phyloP scores from a whole-genome alignment of 1,140 invertebrate genomes.

The Euglossa dilemma region DNA sequence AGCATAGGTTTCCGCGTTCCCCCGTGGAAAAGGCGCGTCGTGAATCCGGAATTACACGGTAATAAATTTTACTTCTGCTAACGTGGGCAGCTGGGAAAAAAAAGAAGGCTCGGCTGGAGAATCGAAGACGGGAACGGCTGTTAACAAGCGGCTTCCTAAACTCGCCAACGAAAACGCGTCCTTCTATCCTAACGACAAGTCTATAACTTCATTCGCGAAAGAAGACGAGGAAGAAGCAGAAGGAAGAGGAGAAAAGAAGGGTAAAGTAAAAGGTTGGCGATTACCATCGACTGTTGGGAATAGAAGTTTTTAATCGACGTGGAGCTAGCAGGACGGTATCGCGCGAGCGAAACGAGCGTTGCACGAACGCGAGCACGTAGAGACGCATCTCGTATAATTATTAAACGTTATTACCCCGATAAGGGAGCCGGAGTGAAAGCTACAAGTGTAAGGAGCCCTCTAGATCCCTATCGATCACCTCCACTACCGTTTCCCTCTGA shows the following conservation, averaged over 20 bases:
- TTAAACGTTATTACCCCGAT: neutral
- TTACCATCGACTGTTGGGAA: neutral
- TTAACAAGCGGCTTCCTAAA: neutral
- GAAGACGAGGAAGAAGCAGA: neutral
- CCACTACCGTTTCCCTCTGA: neutral
- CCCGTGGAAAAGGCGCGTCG: slow-evolving; percentile 7
- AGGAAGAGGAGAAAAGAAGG: too few species aligned
- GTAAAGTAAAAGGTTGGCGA: neutral
- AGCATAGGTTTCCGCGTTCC: slow-evolving; percentile 49
- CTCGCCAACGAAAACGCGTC: too few species aligned
- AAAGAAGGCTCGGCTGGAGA: neutral
- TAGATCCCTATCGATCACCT: slow-evolving; percentile 10
- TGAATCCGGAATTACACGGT: slow-evolving; percentile 36
- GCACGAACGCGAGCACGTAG: neutral
- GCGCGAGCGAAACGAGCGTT: neutral
- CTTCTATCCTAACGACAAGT: neutral
- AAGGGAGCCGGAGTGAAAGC: neutral
- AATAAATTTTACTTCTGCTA: slow-evolving; percentile 17
- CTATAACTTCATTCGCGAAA: neutral
- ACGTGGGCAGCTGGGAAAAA: too few species aligned
- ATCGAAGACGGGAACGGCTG: neutral
- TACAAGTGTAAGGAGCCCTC: neutral
- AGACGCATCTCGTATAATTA: neutral
- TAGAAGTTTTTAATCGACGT: neutral
- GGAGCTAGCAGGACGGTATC: too few species aligned